A percentile compares a stretch with the other conserved stretches of the same genome.
Evolutionary conservation across 2,888 invertebrate species (phyloP).

Genomic region (Trachelus troglodyta): DNA sequence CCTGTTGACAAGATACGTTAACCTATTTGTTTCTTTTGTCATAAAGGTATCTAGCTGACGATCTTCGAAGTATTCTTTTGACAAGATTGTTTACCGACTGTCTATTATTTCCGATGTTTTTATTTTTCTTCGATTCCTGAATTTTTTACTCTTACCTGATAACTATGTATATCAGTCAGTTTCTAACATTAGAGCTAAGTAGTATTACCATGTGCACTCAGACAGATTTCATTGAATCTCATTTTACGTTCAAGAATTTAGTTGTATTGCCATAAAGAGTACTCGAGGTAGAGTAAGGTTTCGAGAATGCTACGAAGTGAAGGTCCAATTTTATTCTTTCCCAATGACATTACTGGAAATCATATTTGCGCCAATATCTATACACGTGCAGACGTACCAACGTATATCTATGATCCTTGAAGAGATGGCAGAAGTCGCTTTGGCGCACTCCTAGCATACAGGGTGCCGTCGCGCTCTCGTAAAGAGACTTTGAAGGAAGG

Average conservation of each 20-base stretch:
- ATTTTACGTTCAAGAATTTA: background rate
- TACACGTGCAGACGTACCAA: background rate
- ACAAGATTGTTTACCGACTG: background rate
- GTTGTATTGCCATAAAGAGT: background rate
- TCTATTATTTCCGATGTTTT: background rate
- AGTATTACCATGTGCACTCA: background rate
- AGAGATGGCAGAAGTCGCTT: background rate
- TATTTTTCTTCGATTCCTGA: background rate
- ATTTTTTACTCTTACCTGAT: background rate
- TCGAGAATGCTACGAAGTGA: slow-evolving; percentile 4
- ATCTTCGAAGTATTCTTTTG: slow-evolving; percentile 29
- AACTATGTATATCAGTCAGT: background rate
- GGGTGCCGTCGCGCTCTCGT: slow-evolving; percentile 21
- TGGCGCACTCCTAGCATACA: background rate
- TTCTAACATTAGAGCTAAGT: background rate
- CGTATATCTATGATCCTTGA: background rate
- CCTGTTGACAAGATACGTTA: slow-evolving; percentile 65
- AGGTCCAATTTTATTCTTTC: slow-evolving; percentile 51
- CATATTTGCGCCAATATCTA: slow-evolving; percentile 54
- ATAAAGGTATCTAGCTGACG: slow-evolving; percentile 54
- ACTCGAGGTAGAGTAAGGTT: background rate
- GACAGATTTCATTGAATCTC: background rate
- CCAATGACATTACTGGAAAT: slow-evolving; percentile 47
- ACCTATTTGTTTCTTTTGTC: slow-evolving; percentile 57
- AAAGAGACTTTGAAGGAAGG: slow-evolving; percentile 30